Base-by-base conservation (phyloP, 2,797 vertebrate species). In the Leptodactylus fallax region DNA sequence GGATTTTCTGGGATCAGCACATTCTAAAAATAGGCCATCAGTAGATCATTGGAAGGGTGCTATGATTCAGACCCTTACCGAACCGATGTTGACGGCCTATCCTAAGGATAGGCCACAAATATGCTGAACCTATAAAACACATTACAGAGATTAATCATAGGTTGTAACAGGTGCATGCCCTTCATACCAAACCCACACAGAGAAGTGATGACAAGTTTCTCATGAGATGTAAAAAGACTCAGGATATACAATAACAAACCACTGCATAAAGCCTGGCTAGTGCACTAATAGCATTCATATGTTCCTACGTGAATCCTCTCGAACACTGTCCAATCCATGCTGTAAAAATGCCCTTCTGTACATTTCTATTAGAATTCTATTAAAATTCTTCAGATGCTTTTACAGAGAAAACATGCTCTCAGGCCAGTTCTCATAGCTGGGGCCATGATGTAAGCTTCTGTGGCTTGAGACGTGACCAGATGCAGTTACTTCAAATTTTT, bases 351-450 rank as follows among this genome's bases (percentile, higher is more conserved):
- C 79, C 25, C 17, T 79, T 23, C 17, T 77, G 61, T 76, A 58
- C 81, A 85, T 88, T 79, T 72, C 63, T 84, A 58, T 85, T 72
- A 72, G 60, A 72, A 72, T 85, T 85, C 77, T 72, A 83, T 89
- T 89, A 86, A 79, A 89, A 89, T 86, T 89, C 85, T 67, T 83
- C 4, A 49, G 65, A 89, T 89, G 63, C 71, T 82, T 89, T 83
- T 55, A 72, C 61, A 79, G 14, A 71, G 78, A 86, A 69, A 89
- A 82, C 45, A 86, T 51, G 6, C 11, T 77, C 63, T 55, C n/a
- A 21, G 58, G 60, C 87, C 47, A 76, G 82, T 89, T 87, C 85
- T 79, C 88, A 83, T 83, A 82, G 27, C 60, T 47, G 16, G 49
- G 61, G 12, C 51, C 71, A 86, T 83, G 71, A 82, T 86, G 79